Conservation (phyloP, 2,888 invertebrate genomes). For the Xestoiulus laeticollis region DNA sequence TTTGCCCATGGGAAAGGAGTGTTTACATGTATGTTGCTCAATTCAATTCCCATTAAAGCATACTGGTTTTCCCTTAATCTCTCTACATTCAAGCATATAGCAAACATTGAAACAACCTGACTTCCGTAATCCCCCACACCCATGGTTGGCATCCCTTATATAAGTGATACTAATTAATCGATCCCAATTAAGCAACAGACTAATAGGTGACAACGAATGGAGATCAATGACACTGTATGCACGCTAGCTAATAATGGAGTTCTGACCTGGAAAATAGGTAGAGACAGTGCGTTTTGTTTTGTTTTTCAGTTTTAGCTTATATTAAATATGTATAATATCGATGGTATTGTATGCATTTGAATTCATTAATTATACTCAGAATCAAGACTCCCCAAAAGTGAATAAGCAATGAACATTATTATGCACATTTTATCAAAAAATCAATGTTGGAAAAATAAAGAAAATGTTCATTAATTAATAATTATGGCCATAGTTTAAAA, state of each 20-base stretch:
- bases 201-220: neutral
- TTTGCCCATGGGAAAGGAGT: neutral
- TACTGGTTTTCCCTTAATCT: too few relatives aligned
- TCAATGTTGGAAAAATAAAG: too few relatives aligned
- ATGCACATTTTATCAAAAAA: neutral
- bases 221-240: neutral
- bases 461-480: too few relatives aligned
- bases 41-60: too few relatives aligned
- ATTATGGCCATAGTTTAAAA: too few relatives aligned
- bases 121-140: neutral
- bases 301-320: neutral
- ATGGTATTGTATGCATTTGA: neutral
- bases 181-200: neutral
- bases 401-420: neutral
- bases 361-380: neutral
- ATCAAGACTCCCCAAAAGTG: neutral
- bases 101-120: neutral
- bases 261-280: neutral
- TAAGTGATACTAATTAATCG: neutral
- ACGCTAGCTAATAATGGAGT: neutral
- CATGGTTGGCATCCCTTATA: neutral
- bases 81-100: too few relatives aligned
- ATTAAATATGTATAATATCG: neutral
- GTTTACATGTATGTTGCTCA: too few relatives aligned
- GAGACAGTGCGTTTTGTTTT: too few relatives aligned